Conservation (phyloP, 2,113 vertebrate species). For the Channa argus region DNA sequence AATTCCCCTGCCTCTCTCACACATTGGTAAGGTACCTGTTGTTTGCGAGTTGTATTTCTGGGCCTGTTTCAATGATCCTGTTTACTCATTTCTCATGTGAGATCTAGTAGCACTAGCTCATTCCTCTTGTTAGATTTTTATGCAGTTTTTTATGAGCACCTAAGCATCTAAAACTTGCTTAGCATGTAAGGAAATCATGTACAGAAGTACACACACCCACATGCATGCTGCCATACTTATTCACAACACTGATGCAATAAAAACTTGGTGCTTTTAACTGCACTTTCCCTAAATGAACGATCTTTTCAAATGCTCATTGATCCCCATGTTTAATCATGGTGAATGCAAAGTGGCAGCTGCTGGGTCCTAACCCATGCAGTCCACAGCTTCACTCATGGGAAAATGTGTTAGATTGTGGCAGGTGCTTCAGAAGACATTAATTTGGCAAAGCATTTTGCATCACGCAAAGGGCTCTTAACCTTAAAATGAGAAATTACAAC, state of each 20-base stretch:
- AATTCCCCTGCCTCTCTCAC: too few species aligned
- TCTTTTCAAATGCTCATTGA: conserved; percentile 42
- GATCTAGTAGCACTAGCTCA: too few species aligned
- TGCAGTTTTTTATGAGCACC: too few species aligned
- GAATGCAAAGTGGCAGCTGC: conserved; percentile 45
- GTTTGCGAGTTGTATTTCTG: too few species aligned
- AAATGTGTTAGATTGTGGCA: conserved; percentile 19
- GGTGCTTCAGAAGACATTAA: conserved; percentile 35
- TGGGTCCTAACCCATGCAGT: neutral
- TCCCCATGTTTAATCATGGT: conserved; percentile 49
- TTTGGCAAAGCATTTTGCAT: conserved; percentile 10
- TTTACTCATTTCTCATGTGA: too few species aligned
- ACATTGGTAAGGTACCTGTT: too few species aligned
- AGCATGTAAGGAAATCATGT: neutral
- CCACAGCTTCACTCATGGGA: conserved; percentile 1
- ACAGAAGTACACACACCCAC: neutral
- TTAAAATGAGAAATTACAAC: conserved; percentile 26
- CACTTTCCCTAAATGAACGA: conserved; percentile 2
- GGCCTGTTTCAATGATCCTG: too few species aligned
- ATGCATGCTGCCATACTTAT: neutral
- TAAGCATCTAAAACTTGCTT: too few species aligned
- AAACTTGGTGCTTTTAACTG: conserved; percentile 7
- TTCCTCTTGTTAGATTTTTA: too few species aligned
- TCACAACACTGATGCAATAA: neutral
- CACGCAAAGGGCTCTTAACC: conserved; percentile 19